Conservation (phyloP, 2,113 vertebrate genomes). For the Lepisosteus oculatus region DNA sequence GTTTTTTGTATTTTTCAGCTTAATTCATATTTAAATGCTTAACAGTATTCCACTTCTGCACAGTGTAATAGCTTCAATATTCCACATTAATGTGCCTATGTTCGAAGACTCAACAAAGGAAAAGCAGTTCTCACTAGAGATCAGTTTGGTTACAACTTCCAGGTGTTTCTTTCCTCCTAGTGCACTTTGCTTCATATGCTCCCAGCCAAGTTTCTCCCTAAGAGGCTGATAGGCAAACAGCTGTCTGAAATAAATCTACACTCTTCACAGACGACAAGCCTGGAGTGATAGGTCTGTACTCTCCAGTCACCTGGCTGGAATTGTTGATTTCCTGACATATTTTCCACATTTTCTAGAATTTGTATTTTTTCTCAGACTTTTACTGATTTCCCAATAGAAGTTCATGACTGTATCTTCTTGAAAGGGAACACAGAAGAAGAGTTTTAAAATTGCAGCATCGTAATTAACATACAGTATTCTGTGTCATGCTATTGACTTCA, state of each 20-base stretch:
- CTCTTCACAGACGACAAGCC: constrained; percentile 8
- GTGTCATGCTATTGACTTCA: too few species aligned
- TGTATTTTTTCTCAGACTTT: too few species aligned
- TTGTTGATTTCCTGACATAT: neutral
- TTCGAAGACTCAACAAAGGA: neutral
- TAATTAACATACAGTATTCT: too few species aligned
- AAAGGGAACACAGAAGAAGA: too few species aligned
- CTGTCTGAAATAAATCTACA: constrained; percentile 30
- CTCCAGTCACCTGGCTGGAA: neutral
- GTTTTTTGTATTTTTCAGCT: too few species aligned
- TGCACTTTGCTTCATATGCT: constrained; percentile 8
- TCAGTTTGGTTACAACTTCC: constrained; percentile 4
- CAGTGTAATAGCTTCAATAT: too few species aligned
- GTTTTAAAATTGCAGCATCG: too few species aligned
- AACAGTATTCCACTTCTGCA: too few species aligned
- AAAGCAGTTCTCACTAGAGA: constrained; percentile 15
- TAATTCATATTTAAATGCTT: too few species aligned
- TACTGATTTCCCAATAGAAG: too few species aligned
- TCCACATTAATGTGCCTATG: too few species aligned
- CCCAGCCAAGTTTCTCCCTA: neutral
- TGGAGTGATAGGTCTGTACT: constrained; percentile 17
- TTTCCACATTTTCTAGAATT: neutral
- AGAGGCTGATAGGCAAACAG: constrained; percentile 15
- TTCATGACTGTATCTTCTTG: too few species aligned
- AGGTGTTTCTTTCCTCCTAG: constrained; percentile 20